Percentiles rank a stretch among this genome's conserved stretches.
Conservation (phyloP, 2,797 vertebrate species). For the Periophthalmus magnuspinnatus region DNA sequence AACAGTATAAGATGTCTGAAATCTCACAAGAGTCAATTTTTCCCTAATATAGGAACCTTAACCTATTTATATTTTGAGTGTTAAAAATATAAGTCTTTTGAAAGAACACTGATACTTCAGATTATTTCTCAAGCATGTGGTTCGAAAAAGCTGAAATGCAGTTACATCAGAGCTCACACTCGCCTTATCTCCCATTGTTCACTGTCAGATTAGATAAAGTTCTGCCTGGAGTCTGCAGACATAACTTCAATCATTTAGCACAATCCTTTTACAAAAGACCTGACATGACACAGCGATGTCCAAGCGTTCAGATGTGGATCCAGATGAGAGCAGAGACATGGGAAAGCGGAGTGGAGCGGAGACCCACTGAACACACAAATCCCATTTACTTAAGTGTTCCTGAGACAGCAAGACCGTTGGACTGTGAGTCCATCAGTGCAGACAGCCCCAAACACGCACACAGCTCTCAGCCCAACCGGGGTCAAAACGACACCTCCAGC, state of each 20-base stretch:
- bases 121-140: background rate
- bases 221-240: background rate
- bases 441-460: background rate
- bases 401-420: constrained; percentile 4
- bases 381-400: constrained; percentile 9
- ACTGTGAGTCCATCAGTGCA: background rate
- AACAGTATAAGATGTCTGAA: too few species aligned
- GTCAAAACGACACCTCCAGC: background rate
- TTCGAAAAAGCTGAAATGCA: background rate
- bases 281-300: constrained; percentile 3
- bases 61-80: too few species aligned
- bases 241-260: background rate
- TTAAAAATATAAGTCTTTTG: too few species aligned
- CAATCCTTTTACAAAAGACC: constrained; percentile 1
- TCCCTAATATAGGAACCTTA: too few species aligned
- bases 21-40: too few species aligned
- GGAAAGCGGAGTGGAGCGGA: background rate
- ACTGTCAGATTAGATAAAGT: background rate
- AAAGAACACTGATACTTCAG: background rate
- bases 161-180: background rate
- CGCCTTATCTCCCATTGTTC: background rate
- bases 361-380: constrained; percentile 6
- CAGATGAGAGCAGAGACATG: background rate
- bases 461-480: background rate
- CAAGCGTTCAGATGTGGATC: background rate